Evolutionary conservation across 2,113 vertebrate genomes (phyloP).

Genomic region (Dromiciops gliroides): DNA sequence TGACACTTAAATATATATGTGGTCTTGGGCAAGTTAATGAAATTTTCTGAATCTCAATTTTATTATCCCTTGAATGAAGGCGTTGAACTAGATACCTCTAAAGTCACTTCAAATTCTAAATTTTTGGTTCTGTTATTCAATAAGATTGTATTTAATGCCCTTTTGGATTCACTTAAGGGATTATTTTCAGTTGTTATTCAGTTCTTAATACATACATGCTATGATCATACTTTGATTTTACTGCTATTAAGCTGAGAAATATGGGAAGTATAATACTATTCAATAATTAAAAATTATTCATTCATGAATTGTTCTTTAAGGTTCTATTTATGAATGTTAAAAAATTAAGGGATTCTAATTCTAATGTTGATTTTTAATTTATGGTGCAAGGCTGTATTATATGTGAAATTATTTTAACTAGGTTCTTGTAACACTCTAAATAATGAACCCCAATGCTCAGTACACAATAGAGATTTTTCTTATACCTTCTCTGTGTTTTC

Average conservation of each 20-base stretch:
- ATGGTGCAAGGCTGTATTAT: neutral
- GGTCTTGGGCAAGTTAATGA: neutral
- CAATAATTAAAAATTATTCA: neutral
- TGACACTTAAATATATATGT: neutral
- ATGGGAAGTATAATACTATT: neutral
- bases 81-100: neutral
- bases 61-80: neutral
- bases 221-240: neutral
- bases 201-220: neutral
- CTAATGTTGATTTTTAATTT: neutral
- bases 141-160: neutral
- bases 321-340: neutral
- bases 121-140: no score
- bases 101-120: no score
- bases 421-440: neutral
- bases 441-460: neutral
- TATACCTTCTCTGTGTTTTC: neutral
- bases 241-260: neutral
- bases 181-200: neutral
- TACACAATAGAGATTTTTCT: neutral
- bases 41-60: neutral
- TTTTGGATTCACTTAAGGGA: neutral
- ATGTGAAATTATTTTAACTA: neutral
- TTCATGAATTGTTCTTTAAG: neutral
- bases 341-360: neutral